phyloP scores from a whole-genome alignment of 2,113 vertebrate genomes.

The Oncorhynchus nerka region DNA sequence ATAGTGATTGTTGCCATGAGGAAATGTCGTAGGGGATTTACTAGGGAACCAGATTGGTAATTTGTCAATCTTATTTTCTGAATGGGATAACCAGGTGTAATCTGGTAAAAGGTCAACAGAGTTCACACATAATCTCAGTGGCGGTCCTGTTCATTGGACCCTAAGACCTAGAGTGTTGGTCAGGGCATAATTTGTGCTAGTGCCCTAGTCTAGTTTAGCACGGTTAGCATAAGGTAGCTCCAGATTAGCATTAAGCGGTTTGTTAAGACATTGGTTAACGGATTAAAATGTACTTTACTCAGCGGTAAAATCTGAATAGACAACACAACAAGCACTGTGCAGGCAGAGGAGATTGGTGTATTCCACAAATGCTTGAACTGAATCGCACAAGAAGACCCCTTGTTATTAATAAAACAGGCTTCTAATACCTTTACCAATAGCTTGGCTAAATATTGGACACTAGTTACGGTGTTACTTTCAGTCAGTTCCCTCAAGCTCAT shows the following conservation, averaged over 20 bases:
- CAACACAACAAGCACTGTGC: background rate
- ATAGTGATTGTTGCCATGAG: background rate
- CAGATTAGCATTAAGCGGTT: background rate
- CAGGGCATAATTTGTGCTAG: background rate
- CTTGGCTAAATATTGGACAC: background rate
- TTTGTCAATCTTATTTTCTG: background rate
- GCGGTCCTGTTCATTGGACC: background rate
- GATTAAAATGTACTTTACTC: background rate
- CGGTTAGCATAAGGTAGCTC: slow-evolving; percentile 1
- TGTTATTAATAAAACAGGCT: background rate
- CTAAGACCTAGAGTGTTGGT: background rate
- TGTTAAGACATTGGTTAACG: slow-evolving; percentile 1
- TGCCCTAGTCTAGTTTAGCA: background rate
- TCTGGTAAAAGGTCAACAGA: background rate
- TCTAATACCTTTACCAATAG: background rate
- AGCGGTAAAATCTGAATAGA: background rate
- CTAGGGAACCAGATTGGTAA: background rate
- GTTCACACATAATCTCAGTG: background rate
- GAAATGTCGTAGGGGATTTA: background rate
- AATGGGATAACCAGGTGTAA: slow-evolving; percentile 1
- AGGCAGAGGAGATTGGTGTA: background rate
- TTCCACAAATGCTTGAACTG: background rate
- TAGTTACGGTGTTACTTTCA: too few relatives aligned
- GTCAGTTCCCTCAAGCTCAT: background rate
- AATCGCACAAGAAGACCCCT: background rate